Base-by-base conservation (phyloP, 1,140 invertebrate genomes). In the Saccostrea glomerata region DNA sequence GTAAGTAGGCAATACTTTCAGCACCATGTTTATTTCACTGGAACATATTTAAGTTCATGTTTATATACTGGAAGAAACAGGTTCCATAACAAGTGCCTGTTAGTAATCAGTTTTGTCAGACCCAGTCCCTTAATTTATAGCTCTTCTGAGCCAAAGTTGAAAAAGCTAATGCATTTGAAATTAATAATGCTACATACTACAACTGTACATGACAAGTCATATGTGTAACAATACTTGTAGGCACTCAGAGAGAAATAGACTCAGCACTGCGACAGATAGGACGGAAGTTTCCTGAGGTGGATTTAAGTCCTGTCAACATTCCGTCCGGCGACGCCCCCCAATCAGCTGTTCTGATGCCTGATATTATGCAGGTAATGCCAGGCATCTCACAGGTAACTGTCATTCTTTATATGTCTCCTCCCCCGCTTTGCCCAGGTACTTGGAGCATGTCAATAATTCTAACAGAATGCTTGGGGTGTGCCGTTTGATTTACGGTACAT, bases 361-460 rank as follows among this genome's bases (percentile, higher is more conserved):
- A 94, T 58, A 91, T 93, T 30, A 93, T 94, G 91, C 93, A 94
- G 92, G 93, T 94, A 88, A 82, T 86, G 82, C 84, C 87, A 73
- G 85, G 58, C n/a, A 86, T 88, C 63, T 70, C 66, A 36, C 85
- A 89, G 85, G 85, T 90, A 88, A 87, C 85, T 77, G 30, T 77
- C 25, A 30, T 73, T 73, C 23, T 25, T 30, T 77, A 5, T 77
- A 12, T 77, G 13, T 77, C 25, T 77, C 70, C 70, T 77, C 23
- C 15, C 70, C 7, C 30, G 70, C 70, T 36, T 77, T 77, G 30
- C 30, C 70, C 70, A 77, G 70, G 70, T 30, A 11, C 70, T 77
- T 25, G 70, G 70, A 25, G 70, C 70, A 77, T 77, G 70, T 77
- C 9, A 13, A 30, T 25, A 36, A 25, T 30, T 25, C 30, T 36